phyloP scores from a whole-genome alignment of 2,113 vertebrate genomes.

The Sorex fumeus region DNA sequence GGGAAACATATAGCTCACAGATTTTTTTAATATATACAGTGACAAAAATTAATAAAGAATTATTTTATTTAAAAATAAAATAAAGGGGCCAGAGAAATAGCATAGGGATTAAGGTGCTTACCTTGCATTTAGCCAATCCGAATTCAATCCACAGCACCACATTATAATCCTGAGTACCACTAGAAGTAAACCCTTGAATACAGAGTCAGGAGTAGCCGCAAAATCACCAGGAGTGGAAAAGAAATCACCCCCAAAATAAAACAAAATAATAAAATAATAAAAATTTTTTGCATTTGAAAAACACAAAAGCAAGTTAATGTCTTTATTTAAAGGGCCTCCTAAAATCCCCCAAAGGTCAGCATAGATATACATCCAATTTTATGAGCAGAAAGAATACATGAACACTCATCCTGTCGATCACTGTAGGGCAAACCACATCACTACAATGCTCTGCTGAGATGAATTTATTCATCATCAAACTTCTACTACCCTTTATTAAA shows the following conservation, averaged over 20 bases:
- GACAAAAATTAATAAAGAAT: conserved; percentile 18
- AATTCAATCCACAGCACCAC: too few relatives aligned
- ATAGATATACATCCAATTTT: too few relatives aligned
- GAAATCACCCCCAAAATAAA: not conserved
- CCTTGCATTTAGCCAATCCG: too few relatives aligned
- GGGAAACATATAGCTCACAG: conserved; percentile 8
- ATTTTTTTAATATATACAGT: not conserved
- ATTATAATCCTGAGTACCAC: too few relatives aligned
- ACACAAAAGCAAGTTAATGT: conserved; percentile 6
- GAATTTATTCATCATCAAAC: not conserved
- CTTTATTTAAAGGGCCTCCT: not conserved
- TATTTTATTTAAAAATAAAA: conserved; percentile 2
- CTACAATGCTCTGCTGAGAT: not conserved
- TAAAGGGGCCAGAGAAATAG: not conserved
- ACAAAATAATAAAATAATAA: not conserved
- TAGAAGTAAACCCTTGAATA: too few relatives aligned
- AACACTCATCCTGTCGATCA: too few relatives aligned
- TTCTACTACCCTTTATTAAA: conserved; percentile 22
- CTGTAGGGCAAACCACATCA: not conserved
- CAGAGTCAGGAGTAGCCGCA: too few relatives aligned
- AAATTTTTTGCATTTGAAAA: not conserved
- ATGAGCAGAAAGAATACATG: not conserved
- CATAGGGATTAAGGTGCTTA: too few relatives aligned
- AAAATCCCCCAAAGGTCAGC: not conserved
- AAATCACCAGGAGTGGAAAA: too few relatives aligned